These are phyloP conservation scores for Drosophila tripunctata DNA, from an alignment of 2,888 invertebrate species.

Conservation along the genomic window DNA sequence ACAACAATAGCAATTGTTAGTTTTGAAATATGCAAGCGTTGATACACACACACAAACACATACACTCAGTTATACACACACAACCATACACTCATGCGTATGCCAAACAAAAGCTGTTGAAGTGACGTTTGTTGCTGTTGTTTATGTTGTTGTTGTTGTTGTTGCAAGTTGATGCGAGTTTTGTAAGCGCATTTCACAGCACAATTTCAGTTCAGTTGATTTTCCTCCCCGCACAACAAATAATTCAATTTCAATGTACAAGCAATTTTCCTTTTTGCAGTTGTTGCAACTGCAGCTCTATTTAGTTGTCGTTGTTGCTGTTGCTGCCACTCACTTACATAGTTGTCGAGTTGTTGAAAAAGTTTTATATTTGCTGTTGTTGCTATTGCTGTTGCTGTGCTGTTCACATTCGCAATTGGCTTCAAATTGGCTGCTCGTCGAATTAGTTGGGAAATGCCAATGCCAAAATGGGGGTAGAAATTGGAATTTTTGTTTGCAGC, in stretches of 20 bases:
- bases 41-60: constrained; percentile 1
- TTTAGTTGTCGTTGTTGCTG: constrained; percentile 11
- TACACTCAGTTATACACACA: constrained; percentile 6
- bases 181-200: constrained; percentile 62
- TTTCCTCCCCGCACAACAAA: constrained; percentile 45
- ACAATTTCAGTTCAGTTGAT: constrained; percentile 55
- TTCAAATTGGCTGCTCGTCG: constrained; percentile 74
- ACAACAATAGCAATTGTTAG: constrained; percentile 62
- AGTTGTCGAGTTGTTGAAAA: constrained; percentile 75
- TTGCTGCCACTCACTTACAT: constrained; percentile 64
- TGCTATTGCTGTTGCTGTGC: background rate
- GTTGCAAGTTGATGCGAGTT: constrained; percentile 40
- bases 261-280: constrained; percentile 51
- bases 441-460: constrained; percentile 56
- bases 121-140: constrained; percentile 58
- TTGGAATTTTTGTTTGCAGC: constrained; percentile 14
- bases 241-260: constrained; percentile 74
- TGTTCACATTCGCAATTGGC: constrained; percentile 70
- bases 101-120: constrained; percentile 68
- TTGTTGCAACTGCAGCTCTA: constrained; percentile 31
- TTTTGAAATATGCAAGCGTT: constrained; percentile 74
- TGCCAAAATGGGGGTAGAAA: background rate
- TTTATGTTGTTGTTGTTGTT: constrained; percentile 46
- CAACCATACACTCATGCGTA: constrained; percentile 17
- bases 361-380: constrained; percentile 25